Conservation (phyloP, 1,140 invertebrate genomes). For the Drosophila auraria region DNA sequence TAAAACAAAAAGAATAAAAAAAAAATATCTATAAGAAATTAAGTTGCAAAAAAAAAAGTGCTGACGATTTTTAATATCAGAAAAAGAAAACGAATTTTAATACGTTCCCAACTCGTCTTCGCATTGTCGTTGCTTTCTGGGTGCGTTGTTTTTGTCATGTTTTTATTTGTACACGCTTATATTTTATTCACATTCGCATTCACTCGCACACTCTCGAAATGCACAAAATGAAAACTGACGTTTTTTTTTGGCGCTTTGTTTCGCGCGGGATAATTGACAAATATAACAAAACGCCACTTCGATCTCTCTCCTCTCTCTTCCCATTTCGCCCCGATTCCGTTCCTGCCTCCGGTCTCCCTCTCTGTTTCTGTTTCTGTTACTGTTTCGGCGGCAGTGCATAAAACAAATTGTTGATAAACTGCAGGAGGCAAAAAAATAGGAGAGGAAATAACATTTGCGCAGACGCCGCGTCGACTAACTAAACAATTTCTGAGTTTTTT, state of each 20-base stretch:
- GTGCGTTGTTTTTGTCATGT: constrained; percentile 63
- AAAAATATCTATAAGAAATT: constrained; percentile 6
- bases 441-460: constrained; percentile 20
- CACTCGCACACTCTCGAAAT: constrained; percentile 26
- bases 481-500: not conserved
- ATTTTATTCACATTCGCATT: constrained; percentile 34
- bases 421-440: not conserved
- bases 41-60: constrained; percentile 44
- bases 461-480: constrained; percentile 20
- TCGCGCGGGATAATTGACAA: constrained; percentile 79
- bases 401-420: constrained; percentile 36
- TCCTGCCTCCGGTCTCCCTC: not conserved
- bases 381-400: constrained; percentile 24
- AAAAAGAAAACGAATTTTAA: constrained; percentile 40
- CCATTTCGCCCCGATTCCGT: constrained; percentile 15
- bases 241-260: constrained; percentile 76
- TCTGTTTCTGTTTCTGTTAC: constrained; percentile 27
- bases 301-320: constrained; percentile 22
- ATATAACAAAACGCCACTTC: constrained; percentile 40
- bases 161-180: constrained; percentile 47
- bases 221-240: constrained; percentile 63
- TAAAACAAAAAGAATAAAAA: constrained; percentile 21
- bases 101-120: constrained; percentile 45
- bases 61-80: constrained; percentile 49
- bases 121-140: constrained; percentile 32